Base-by-base conservation (phyloP, 2,113 vertebrate species). In the Elephas maximus region DNA sequence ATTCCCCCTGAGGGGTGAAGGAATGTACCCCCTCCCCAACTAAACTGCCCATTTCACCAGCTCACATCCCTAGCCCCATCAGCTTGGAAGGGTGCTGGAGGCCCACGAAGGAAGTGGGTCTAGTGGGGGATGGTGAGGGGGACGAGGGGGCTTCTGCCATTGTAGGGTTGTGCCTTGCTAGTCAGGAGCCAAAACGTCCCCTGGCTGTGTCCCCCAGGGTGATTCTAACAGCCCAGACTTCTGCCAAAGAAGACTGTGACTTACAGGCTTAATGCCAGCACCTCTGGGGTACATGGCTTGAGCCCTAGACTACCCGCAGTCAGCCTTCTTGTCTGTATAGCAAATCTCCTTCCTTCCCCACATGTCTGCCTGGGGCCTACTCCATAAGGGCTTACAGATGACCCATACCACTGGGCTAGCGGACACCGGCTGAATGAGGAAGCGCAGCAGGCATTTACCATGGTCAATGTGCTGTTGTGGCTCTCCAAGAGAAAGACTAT, bases 151-250 rank as follows among this genome's bases (percentile, higher is more conserved):
- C 76, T 88, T 97, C 95, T 88, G 77, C 88, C 93, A 45, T 95
- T 79, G 63, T 12, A 95, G 78, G 87, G 88, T 94, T 95, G 93
- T 97, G 95, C 97, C 97, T 98, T 98, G 90, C 93, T 88, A 96
- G 74, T 82, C 84, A 88, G 95, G 93, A 95, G 96, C 83, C 94
- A 85, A 60, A 94, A 69, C 17, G 5, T 48, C 26, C 84, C 86
- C 65, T 30, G n/a, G 84, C 88, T 78, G 3, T 95, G 53, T 48
- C 80, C 62, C 37, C 79, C 57, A 95, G 91, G 88, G 84, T 78
- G 87, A 96, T 80, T 96, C 84, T 90, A 63, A 85, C 33, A 97
- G 53, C 74, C 92, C 45, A 71, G 94, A 69, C 94, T 88, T 88
- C 91, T 95, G 91, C 93, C 97, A 95, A 95, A 97, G 95, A 93